Base-by-base conservation (phyloP, 2,888 invertebrate species). In the Drosophila tanythrix region DNA sequence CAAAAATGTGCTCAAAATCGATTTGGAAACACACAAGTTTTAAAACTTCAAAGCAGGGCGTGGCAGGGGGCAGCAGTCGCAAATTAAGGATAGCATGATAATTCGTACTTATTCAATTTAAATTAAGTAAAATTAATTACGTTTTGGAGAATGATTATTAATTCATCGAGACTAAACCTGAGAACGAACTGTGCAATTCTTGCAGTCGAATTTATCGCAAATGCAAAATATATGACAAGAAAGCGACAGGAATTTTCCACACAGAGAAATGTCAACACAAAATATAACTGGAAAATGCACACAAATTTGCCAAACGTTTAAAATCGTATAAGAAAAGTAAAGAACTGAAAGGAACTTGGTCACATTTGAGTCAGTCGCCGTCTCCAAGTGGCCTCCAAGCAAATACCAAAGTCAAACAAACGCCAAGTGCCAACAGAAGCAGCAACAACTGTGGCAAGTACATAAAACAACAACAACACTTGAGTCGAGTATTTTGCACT, bases 401-500 rank as follows among this genome's bases (percentile, higher is more conserved):
- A 71, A 83, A 78, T 86, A 83, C 79, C 68, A 79, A 79, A 83
- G 75, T 74, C 82, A 73, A 76, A 74, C 68, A 74, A 68, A 68
- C 63, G 60, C 53, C 51, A 62, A 77, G 76, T 68, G 55, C 51
- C 73, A 46, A 58, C 61, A 70, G 50, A 61, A 67, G 58, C 55
- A 68, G 52, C 58, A 67, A 59, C 52, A 79, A 68, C 35, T 38
- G 48, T 25, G 40, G 29, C 27, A 52, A 48, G 11, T 27, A 50
- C 18, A 25, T 46, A 46, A 46, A 46, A 36, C 56, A 46, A 63
- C 27, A 63, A 43, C 60, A 56, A 68, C 61, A 74, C 56, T 59
- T n/a, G 60, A 64, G 52, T 29, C 18, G 50, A 83, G 87, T 81
- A 74, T 86, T 88, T 86, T 83, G 86, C 86, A 85, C 84, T 85